Evolutionary conservation across 1,140 invertebrate species (phyloP), one percentile per base, ranked within the genome.

Genomic region (Hormaphis cornu): DNA sequence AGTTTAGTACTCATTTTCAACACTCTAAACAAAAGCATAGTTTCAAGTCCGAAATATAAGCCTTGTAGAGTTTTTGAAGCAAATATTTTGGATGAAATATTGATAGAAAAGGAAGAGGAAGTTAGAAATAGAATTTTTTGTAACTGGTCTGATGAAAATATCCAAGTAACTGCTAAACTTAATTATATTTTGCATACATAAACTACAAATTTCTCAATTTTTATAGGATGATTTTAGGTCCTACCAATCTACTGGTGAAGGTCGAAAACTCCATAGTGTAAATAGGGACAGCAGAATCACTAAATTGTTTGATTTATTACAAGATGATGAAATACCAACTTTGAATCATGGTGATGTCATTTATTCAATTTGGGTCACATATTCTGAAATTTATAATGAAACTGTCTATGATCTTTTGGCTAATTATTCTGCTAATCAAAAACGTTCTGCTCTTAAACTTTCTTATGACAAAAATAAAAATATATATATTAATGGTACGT

Each of bases 361-460:
- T 10, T 70, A 54, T 61, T 72, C 73, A 44, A 81, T 93, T 1
- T 94, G 92, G 91, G 84, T 96, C 0, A 92, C 90, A 0, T 96
- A 93, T 78, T 87, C 87, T 2, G 94, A 97, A 79, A 90, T 97
- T 37, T 97, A 97, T 76, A 97, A 97, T 80, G 94, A 97, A 77
- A 82, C 84, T 7, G 85, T 96, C 0, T 93, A 88, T 76, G 94
- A 97, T 80, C 78, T 97, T 8, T 75, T 97, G 5, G 83, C 53
- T 72, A 75, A 80, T 12, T 72, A 73, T 59, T 80, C 77, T 59
- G 77, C 71, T 72, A 78, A 80, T 74, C 79, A 76, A 73, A 75
- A 76, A 76, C 75, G 79, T 74, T 76, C 77, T 72, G 77, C 77
- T 5, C 75, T 87, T n/a, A 83, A 82, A 72, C 74, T 90, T 9